Evolutionary conservation across 92 coral and sea anemone genomes (phyloP).

Genomic region (Actinostola sp.): DNA sequence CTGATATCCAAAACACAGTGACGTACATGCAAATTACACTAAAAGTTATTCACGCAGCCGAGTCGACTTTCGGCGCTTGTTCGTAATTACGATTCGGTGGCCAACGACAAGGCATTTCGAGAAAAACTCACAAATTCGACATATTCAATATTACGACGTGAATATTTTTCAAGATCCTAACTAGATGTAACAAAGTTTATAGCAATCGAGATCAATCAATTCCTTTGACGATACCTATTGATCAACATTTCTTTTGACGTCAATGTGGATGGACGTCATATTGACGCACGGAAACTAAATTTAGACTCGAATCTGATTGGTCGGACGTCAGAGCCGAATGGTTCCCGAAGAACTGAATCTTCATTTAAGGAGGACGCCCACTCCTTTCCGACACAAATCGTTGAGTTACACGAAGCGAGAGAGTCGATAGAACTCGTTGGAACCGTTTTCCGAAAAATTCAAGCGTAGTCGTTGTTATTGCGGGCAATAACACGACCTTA

Average conservation of each 20-base stretch:
- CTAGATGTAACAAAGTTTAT: conserved; percentile 45
- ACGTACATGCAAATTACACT: conserved; percentile 49
- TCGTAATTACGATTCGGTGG: conserved; percentile 31
- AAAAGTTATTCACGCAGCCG: conserved; percentile 2
- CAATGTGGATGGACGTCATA: conserved; percentile 57
- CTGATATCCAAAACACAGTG: conserved; percentile 37
- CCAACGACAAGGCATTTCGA: conserved; percentile 3
- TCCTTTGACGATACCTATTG: conserved; percentile 80
- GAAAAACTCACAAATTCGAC: conserved; percentile 12
- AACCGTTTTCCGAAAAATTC: conserved; percentile 64
- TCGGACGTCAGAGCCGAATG: conserved; percentile 21
- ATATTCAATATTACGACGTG: conserved; percentile 30
- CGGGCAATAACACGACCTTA: conserved; percentile 99
- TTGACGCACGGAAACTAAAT: conserved; percentile 59
- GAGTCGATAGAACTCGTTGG: conserved; percentile 60
- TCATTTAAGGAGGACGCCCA: conserved; percentile 94
- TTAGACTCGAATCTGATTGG: conserved; percentile 21
- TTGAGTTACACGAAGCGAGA: conserved; percentile 91
- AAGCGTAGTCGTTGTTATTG: conserved; percentile 93
- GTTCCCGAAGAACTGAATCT: conserved; percentile 28
- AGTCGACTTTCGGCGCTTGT: conserved; percentile 21
- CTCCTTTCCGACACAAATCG: conserved; percentile 89
- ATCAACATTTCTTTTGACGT: conserved; percentile 82
- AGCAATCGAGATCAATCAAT: conserved; percentile 55
- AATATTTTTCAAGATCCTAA: conserved; percentile 12